Evolutionary conservation across 1,140 invertebrate genomes (phyloP).

Genomic region (Cydia fagiglandana): DNA sequence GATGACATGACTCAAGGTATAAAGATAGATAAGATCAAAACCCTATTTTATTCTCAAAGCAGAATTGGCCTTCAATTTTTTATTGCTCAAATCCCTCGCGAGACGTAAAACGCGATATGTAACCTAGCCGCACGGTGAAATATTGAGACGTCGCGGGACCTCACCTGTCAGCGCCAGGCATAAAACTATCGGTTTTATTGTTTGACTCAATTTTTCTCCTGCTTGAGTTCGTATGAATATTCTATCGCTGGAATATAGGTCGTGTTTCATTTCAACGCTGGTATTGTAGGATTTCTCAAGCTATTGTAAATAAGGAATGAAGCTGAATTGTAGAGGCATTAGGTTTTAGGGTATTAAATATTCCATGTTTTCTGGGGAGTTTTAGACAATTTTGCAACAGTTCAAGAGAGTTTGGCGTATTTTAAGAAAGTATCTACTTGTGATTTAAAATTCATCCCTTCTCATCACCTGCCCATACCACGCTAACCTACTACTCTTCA

Average conservation of each 20-base stretch:
- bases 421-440: too few species aligned
- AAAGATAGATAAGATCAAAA: too few species aligned
- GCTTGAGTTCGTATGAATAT: slow-evolving; percentile 53
- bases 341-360: neutral
- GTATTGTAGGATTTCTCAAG: neutral
- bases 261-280: neutral
- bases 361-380: neutral
- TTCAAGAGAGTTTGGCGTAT: too few species aligned
- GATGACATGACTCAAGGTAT: too few species aligned
- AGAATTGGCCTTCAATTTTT: neutral
- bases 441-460: too few species aligned
- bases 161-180: slow-evolving; percentile 52
- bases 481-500: too few species aligned
- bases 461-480: too few species aligned
- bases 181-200: slow-evolving; percentile 67
- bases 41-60: neutral
- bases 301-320: slow-evolving; percentile 17
- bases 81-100: slow-evolving; percentile 13
- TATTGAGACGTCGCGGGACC: slow-evolving; percentile 8
- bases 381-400: too few species aligned
- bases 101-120: slow-evolving; percentile 22
- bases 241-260: slow-evolving; percentile 33
- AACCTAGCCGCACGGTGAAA: neutral
- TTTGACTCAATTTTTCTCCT: slow-evolving; percentile 54
- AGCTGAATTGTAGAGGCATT: slow-evolving; percentile 1